Base-by-base conservation (phyloP, 2,797 vertebrate genomes). In the Podarcis lilfordi region DNA sequence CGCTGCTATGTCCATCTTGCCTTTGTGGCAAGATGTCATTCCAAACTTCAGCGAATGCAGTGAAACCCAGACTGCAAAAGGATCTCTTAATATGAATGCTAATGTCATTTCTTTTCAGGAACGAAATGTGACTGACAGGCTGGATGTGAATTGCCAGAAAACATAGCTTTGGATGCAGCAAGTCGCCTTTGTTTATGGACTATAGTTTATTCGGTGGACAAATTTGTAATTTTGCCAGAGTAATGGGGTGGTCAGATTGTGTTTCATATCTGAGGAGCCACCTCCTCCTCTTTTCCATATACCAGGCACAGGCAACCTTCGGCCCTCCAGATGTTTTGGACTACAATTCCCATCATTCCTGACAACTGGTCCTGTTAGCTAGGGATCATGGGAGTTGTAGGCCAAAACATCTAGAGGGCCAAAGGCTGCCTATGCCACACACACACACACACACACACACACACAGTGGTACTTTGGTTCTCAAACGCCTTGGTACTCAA, bases 41-140 rank as follows among this genome's bases (percentile, higher is more conserved):
- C 64, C 43, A 43, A 27, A 40, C 45, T 50, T 43, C 66, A 61
- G 68, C 66, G 72, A 40, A 43, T 72, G 37, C 45, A 4, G 13
- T 43, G 45, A 84, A 88, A 72, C 15, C 25, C 13, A 19, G 61
- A 27, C 77, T 59, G 76, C 66, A 29, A 79, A 82, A 27, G 19
- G 50, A 19, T 71, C 45, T 71, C 45, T 71, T 69, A 40, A 88
- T 78, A 69, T 50, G 87, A 88, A 69, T 84, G 81, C 81, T 78
- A 79, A 88, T 61, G 35, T n/a, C 35, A 77, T 72, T 68, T 71
- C 45, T 84, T 50, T 88, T 84, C 64, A 79, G n/a, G 66, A 32
- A 43, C n/a, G 37, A 88, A 83, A 84, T 27, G 40, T 40, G 35
- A 79, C 5, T n/a, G 64, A 32, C 45, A 74, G 69, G 9, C 35